A percentile compares a stretch with the other conserved stretches of the same genome.
Evolutionary conservation across 2,113 vertebrate species (phyloP).

Genomic region (Bungarus multicinctus): DNA sequence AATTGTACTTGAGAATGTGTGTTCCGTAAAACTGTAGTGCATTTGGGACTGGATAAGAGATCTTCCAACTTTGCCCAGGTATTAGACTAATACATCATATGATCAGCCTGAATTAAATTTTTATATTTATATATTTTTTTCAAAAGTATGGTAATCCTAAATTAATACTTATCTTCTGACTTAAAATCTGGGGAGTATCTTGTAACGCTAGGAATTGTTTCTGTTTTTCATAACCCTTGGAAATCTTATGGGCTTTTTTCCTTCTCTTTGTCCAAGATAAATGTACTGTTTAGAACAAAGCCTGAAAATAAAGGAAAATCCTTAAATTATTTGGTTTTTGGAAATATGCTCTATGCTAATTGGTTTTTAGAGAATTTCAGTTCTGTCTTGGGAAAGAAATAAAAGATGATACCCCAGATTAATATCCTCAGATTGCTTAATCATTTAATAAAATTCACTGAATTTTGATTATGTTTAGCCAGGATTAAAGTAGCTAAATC

Average conservation of each 20-base stretch:
- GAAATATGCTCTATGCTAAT: neutral
- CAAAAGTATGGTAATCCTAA: constrained; percentile 32
- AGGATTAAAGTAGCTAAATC: neutral
- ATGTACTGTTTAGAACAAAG: constrained; percentile 49
- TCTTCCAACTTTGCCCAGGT: neutral
- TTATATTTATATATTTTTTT: neutral
- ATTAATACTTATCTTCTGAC: constrained; percentile 40
- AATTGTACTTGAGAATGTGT: neutral
- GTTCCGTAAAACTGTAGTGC: neutral
- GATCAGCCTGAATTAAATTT: neutral
- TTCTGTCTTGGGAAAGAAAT: neutral
- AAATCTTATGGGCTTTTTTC: constrained; percentile 39
- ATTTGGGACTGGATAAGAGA: neutral
- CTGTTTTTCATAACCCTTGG: constrained; percentile 57
- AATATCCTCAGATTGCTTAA: neutral
- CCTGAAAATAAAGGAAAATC: neutral
- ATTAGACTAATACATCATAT: neutral
- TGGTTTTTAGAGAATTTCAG: neutral
- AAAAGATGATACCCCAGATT: neutral
- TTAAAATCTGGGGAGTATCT: constrained; percentile 15
- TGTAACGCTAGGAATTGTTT: constrained; percentile 61
- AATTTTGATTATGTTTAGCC: neutral
- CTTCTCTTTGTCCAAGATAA: constrained; percentile 45
- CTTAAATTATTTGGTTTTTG: neutral
- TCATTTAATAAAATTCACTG: neutral